Conservation (phyloP, 2,797 vertebrate species). For the Spinibarbus caldwelli region DNA sequence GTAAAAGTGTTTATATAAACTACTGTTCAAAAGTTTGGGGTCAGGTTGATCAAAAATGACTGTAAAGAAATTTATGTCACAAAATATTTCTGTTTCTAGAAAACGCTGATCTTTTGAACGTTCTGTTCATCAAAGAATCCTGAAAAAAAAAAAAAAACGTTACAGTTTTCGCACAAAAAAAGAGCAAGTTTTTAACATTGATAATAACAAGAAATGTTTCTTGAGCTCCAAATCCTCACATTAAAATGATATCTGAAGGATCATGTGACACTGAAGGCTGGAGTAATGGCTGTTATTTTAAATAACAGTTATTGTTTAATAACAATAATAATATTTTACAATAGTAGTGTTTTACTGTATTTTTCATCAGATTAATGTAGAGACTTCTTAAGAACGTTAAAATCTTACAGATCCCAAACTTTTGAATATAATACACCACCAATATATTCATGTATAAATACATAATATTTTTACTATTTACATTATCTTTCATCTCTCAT, state of each 20-base stretch:
- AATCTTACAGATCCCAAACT: too few species aligned
- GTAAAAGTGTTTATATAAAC: neutral
- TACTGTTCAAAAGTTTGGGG: neutral
- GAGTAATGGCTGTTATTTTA: neutral
- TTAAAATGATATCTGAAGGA: neutral
- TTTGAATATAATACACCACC: neutral
- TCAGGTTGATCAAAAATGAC: neutral
- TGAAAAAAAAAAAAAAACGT: neutral
- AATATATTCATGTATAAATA: too few species aligned
- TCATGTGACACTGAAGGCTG: neutral
- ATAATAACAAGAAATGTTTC: neutral
- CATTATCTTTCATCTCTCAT: neutral
- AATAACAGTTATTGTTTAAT: too few species aligned
- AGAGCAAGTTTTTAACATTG: neutral
- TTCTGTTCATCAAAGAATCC: neutral
- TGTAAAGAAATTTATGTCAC: neutral
- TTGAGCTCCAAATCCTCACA: neutral
- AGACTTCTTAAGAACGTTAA: too few species aligned
- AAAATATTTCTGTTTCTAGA: neutral
- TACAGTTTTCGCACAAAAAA: too few species aligned
- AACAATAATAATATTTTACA: neutral
- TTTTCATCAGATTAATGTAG: neutral
- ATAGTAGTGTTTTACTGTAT: neutral
- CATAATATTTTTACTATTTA: neutral
- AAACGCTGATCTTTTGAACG: neutral